Percentiles rank a stretch among this genome's conserved stretches.
phyloP scores from a whole-genome alignment of 1,140 invertebrate genomes.

The Nephotettix cincticeps region DNA sequence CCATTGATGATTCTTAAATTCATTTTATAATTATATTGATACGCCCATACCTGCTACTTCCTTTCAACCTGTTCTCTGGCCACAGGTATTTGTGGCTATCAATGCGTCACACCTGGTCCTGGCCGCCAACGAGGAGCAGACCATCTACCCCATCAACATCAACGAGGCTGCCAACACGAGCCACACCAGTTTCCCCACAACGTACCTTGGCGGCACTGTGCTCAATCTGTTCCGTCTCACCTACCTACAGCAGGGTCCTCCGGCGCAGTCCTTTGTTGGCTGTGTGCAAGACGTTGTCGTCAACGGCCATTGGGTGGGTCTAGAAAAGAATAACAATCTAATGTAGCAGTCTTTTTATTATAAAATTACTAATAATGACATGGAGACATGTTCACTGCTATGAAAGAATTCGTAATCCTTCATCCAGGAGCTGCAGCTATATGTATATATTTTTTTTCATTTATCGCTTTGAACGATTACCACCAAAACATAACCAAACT shows the following conservation, averaged over 20 bases:
- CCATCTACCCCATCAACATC: conserved; percentile 80
- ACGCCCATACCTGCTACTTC: too few species aligned
- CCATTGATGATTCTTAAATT: too few species aligned
- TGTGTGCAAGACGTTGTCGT: conserved; percentile 90
- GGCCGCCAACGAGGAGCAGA: conserved; percentile 84
- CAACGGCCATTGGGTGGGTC: conserved; percentile 72
- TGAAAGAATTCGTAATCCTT: too few species aligned
- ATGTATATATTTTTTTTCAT: too few species aligned
- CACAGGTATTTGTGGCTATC: conserved; percentile 74
- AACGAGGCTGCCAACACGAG: conserved; percentile 70
- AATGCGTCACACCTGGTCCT: conserved; percentile 82
- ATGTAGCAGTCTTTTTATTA: too few species aligned
- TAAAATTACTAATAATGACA: too few species aligned
- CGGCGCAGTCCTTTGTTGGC: conserved; percentile 68
- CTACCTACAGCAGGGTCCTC: conserved; percentile 57
- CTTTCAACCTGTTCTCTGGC: too few species aligned
- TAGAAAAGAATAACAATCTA: background rate
- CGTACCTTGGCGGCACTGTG: conserved; percentile 74
- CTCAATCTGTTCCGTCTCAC: conserved; percentile 64
- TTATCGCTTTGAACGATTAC: too few species aligned
- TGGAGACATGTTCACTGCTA: too few species aligned
- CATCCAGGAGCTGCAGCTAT: too few species aligned
- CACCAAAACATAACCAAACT: too few species aligned
- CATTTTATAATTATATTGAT: too few species aligned
- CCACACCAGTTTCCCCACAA: conserved; percentile 77